Evolutionary conservation across 1,140 invertebrate species (phyloP).

Genomic region (Armadillidium nasatum): DNA sequence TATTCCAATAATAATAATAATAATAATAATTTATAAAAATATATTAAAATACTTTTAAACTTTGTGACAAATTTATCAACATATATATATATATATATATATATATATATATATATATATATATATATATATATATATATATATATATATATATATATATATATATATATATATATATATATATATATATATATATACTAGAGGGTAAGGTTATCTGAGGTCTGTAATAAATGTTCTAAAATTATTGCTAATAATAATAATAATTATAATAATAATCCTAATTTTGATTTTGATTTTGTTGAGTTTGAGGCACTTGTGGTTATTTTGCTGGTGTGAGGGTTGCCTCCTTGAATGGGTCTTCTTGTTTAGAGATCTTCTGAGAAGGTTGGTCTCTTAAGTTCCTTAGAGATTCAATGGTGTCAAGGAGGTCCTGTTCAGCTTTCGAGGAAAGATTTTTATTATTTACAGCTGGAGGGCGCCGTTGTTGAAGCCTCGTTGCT

Average conservation of each 20-base stretch:
- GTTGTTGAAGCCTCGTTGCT: neutral
- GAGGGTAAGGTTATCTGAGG: neutral
- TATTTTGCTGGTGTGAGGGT: neutral
- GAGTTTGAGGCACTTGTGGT: neutral
- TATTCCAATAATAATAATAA: neutral
- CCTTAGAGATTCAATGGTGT: neutral
- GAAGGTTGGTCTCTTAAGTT: neutral
- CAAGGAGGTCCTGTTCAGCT: neutral
- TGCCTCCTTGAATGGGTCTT: neutral
- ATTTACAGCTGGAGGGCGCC: neutral
- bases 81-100: conserved; percentile 27
- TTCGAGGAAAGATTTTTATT: neutral
- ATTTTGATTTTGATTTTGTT: neutral
- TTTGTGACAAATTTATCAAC: neutral
- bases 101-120: conserved; percentile 27
- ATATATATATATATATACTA: neutral
- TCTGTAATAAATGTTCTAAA: neutral
- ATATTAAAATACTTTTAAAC: conserved; percentile 3
- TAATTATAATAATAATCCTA: no score
- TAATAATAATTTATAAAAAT: neutral
- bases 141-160: conserved; percentile 23
- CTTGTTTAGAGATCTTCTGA: neutral
- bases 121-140: conserved; percentile 3
- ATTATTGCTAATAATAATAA: no score
- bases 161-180: neutral